phyloP scores from a whole-genome alignment of 1,140 invertebrate species.

The Drosophila chauvacae region DNA sequence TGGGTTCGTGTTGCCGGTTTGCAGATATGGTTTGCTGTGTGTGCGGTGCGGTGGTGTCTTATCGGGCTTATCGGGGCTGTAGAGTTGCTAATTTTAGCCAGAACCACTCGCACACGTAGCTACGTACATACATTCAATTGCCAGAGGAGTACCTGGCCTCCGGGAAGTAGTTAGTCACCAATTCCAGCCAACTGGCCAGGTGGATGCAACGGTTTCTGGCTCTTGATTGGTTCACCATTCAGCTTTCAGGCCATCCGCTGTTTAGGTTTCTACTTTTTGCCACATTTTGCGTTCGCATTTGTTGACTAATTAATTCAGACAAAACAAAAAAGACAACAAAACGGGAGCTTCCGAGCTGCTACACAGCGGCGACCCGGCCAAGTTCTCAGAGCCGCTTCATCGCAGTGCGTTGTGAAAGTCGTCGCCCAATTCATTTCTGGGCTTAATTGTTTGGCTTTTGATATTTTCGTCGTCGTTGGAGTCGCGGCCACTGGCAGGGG shows the following conservation, averaged over 20 bases:
- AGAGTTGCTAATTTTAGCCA: constrained; percentile 47
- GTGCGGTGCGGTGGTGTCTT: constrained; percentile 1
- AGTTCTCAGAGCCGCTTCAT: constrained; percentile 27
- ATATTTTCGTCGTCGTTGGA: constrained; percentile 33
- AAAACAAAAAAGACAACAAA: constrained; percentile 3
- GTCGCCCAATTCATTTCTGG: constrained; percentile 54
- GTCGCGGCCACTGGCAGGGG: background rate
- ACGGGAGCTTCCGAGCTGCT: constrained; percentile 22
- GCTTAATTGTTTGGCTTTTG: constrained; percentile 67
- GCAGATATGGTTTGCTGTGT: constrained; percentile 11
- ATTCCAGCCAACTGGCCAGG: background rate
- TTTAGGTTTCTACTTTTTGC: constrained; percentile 1
- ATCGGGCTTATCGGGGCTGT: constrained; percentile 38
- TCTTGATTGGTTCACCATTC: constrained; percentile 4
- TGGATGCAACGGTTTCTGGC: constrained; percentile 15
- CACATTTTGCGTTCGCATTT: constrained; percentile 27
- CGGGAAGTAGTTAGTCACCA: constrained; percentile 7
- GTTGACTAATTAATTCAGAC: constrained; percentile 65
- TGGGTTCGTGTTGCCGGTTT: constrained; percentile 30
- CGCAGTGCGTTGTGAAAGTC: constrained; percentile 63
- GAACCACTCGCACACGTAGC: constrained; percentile 11
- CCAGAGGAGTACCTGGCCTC: constrained; percentile 8
- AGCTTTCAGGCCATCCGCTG: constrained; percentile 21
- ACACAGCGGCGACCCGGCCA: background rate
- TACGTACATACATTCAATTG: background rate